Base-by-base conservation (phyloP, 2,888 invertebrate genomes). In the Marasmarcha lunaedactyla region DNA sequence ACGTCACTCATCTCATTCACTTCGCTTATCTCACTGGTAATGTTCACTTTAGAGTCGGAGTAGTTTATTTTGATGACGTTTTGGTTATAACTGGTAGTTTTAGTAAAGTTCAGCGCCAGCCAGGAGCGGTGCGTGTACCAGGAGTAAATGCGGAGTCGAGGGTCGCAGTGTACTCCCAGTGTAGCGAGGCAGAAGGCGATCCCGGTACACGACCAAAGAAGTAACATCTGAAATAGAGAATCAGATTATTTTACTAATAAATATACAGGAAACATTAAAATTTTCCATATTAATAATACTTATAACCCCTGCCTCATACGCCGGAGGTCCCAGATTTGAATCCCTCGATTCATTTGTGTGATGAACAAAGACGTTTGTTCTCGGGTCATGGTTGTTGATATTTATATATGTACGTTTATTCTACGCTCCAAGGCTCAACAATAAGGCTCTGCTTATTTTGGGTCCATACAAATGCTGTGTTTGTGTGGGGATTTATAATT, bases 91-190 rank as follows among this genome's bases (percentile, higher is more conserved):
- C 52, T 38, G 39, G 61, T 61, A 10, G 49, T 38, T 12, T 14
- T 48, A 13, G 54, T 43, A 20, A 43, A 45, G 38, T 49, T 63
- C 1, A 62, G 58, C 40, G 59, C 63, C 1, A 58, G 45, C 69
- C 69, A 72, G 41, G 66, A 42, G 14, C 63, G 59, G 47, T 70
- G 63, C 5, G 63, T 47, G 54, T 76, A 74, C 74, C 71, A 77
- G 54, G 76, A 59, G 38, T 68, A 54, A 51, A 68, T 54, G 35
- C 64, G 66, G 2, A 79, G 43, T 13, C 63, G 69, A 14, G 81
- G 81, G 53, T 83, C 81, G 48, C 81, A 83, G 57, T 74, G 83
- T 1, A 65, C 57, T 33, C 83, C 81, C 1, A 83, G 53, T 6
- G 78, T 52, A 1, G 71, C 70, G 11, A 83, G 56, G 38, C 79